These are phyloP conservation scores for Napeogenes sylphis DNA, from an alignment of 2,888 invertebrate species.

Conservation along the genomic window DNA sequence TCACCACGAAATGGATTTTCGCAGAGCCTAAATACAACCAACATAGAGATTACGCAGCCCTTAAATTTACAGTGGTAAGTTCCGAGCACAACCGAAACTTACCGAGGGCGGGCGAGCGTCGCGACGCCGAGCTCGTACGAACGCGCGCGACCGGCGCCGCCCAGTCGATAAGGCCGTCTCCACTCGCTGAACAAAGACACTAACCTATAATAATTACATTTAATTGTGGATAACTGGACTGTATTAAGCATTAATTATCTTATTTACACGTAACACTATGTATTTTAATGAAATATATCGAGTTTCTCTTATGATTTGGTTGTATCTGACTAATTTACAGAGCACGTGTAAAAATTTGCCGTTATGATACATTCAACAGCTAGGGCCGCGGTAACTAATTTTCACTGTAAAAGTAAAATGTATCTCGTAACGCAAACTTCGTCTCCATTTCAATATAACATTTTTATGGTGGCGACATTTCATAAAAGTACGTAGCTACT, in stretches of 20 bases:
- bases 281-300: slow-evolving; percentile 5
- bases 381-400: slow-evolving; percentile 27
- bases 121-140: slow-evolving; percentile 52
- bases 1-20: background rate
- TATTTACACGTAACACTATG: slow-evolving; percentile 5
- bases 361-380: slow-evolving; percentile 32
- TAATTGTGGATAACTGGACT: slow-evolving; percentile 30
- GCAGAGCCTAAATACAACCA: slow-evolving; percentile 29
- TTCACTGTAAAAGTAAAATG: slow-evolving; percentile 25
- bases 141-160: slow-evolving; percentile 70
- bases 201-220: slow-evolving; percentile 74
- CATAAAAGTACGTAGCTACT: background rate
- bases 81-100: slow-evolving; percentile 54
- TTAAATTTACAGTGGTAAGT: slow-evolving; percentile 65
- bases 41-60: slow-evolving; percentile 68
- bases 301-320: slow-evolving; percentile 13
- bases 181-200: slow-evolving; percentile 74
- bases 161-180: slow-evolving; percentile 78
- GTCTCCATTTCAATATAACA: slow-evolving; percentile 1
- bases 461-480: background rate
- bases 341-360: slow-evolving; percentile 27
- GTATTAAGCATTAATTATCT: slow-evolving; percentile 21
- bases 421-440: slow-evolving; percentile 14
- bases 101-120: slow-evolving; percentile 52
- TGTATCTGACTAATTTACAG: slow-evolving; percentile 16